Evolutionary conservation across 2,113 vertebrate genomes (phyloP).

Genomic region (Gallinago undulata): DNA sequence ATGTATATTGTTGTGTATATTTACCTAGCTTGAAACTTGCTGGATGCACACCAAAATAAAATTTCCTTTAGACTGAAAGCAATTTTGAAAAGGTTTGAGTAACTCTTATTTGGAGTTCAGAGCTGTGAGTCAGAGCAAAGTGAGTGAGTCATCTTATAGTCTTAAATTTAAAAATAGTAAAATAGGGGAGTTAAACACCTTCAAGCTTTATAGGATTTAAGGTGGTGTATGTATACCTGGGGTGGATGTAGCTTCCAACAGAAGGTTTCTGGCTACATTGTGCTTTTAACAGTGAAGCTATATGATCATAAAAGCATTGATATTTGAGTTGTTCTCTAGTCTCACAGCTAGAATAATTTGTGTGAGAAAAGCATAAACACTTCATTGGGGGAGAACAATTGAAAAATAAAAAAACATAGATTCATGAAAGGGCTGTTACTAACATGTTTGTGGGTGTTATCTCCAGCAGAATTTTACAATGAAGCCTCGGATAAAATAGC

Average conservation of each 20-base stretch:
- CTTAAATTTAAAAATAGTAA: slow-evolving; percentile 9
- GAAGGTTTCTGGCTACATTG: not conserved
- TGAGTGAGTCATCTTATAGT: not conserved
- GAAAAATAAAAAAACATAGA: not conserved
- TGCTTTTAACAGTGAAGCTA: not conserved
- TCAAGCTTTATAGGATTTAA: not conserved
- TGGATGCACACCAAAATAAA: not conserved
- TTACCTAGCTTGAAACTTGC: not conserved
- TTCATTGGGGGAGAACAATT: not conserved
- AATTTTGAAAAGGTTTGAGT: not conserved
- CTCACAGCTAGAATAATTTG: not conserved
- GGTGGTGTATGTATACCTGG: not conserved
- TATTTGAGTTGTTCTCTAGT: not conserved
- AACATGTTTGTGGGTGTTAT: not conserved
- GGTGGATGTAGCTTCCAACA: not conserved
- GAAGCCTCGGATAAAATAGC: not conserved
- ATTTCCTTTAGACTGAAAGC: not conserved
- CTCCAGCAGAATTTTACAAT: not conserved
- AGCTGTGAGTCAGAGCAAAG: slow-evolving; percentile 36
- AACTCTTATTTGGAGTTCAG: not conserved
- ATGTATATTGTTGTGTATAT: not conserved
- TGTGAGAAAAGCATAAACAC: not conserved
- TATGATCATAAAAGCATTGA: not conserved
- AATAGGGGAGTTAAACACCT: not conserved
- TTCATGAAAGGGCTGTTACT: not conserved